These are phyloP conservation scores for Gerris buenoi DNA, from an alignment of 1,140 invertebrate species.

Conservation along the genomic window DNA sequence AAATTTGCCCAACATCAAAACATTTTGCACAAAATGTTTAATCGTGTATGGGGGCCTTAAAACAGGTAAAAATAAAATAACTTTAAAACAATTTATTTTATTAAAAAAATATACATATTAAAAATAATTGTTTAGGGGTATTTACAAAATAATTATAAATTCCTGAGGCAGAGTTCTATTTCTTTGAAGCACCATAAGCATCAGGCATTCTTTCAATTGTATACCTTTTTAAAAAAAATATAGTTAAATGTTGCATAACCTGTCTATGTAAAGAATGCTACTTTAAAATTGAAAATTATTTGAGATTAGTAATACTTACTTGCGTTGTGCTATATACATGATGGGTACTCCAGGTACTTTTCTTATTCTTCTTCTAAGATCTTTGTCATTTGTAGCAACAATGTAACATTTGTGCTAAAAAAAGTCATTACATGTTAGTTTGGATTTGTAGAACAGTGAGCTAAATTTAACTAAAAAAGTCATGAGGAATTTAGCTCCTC, in stretches of 20 bases:
- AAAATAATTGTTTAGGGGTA: no score
- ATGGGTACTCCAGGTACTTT: constrained; percentile 99
- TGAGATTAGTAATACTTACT: constrained; percentile 34
- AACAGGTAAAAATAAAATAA: no score
- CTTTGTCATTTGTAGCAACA: constrained; percentile 97
- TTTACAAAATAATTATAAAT: no score
- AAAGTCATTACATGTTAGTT: no score
- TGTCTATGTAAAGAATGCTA: background rate
- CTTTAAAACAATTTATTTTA: no score
- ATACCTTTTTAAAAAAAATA: constrained; percentile 38
- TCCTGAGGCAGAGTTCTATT: constrained; percentile 8
- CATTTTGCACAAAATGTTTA: no score
- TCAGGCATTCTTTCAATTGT: constrained; percentile 97
- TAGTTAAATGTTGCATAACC: constrained; percentile 2
- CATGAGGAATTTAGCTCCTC: no score
- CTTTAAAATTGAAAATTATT: background rate
- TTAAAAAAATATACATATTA: no score
- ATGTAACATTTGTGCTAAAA: constrained; percentile 97
- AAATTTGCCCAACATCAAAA: no score
- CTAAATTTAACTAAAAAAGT: no score
- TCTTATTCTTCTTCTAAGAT: constrained; percentile 85
- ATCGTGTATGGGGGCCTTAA: no score
- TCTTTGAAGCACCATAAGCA: constrained; percentile 78
- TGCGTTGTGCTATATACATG: constrained; percentile 88
- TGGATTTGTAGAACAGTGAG: no score